These are phyloP conservation scores for Henricia sp. DNA, from an alignment of 53 echinoderm and acorn worm genomes.

Conservation along the genomic window DNA sequence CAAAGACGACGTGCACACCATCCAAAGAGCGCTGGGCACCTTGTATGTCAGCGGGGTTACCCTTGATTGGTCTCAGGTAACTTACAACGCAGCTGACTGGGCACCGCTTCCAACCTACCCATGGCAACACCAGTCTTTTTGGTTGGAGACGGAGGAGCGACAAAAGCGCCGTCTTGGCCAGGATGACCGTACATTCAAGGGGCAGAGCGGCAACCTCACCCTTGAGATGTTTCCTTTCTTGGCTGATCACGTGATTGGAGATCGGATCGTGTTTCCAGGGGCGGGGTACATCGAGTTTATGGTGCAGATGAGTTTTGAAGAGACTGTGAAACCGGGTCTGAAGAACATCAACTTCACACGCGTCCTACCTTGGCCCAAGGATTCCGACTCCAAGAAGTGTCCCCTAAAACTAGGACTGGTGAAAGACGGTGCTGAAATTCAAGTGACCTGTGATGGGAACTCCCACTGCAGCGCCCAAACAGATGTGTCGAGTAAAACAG, in stretches of 20 bases:
- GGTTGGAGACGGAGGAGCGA: constrained; percentile 82
- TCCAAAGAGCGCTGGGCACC: constrained; percentile 73
- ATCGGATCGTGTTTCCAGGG: constrained; percentile 77
- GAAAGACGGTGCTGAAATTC: constrained; percentile 66
- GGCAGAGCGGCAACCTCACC: constrained; percentile 83
- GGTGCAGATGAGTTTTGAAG: constrained; percentile 68
- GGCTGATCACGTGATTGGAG: constrained; percentile 70
- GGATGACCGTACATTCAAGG: constrained; percentile 90
- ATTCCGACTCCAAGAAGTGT: constrained; percentile 31
- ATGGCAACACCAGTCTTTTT: constrained; percentile 92
- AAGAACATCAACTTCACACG: constrained; percentile 70
- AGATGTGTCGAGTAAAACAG: constrained; percentile 25
- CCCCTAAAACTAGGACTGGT: constrained; percentile 66
- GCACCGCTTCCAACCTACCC: constrained; percentile 85
- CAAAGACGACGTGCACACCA: constrained; percentile 75
- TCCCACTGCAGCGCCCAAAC: constrained; percentile 57
- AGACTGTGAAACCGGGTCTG: constrained; percentile 63
- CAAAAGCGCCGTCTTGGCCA: constrained; percentile 85
- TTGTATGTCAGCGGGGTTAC: constrained; percentile 72
- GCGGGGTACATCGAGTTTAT: constrained; percentile 82
- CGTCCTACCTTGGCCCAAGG: constrained; percentile 72
- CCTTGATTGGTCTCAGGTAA: constrained; percentile 77
- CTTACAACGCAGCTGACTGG: constrained; percentile 73
- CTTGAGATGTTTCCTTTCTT: constrained; percentile 85
- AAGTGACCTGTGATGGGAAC: constrained; percentile 67